Percentiles rank a stretch among this genome's conserved stretches.
Evolutionary conservation across 2,797 vertebrate genomes (phyloP).

Genomic region (Sebastes matsubarae): DNA sequence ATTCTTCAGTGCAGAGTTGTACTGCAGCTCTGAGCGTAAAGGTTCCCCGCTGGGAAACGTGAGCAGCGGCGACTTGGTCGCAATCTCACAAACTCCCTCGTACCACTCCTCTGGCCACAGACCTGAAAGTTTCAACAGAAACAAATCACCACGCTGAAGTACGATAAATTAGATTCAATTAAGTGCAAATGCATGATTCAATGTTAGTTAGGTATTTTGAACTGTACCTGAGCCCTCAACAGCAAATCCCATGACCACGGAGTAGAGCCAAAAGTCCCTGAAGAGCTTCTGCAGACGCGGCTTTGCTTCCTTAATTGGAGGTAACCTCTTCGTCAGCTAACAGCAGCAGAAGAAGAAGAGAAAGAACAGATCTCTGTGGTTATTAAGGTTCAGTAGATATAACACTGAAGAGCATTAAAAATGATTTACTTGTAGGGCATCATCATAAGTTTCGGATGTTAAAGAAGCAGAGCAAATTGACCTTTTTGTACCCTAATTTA

Average conservation of each 20-base stretch:
- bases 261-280: constrained; percentile 98
- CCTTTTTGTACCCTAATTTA: not conserved
- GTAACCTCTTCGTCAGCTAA: constrained; percentile 91
- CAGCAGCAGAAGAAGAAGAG: not conserved
- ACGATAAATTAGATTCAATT: not conserved
- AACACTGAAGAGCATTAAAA: not conserved
- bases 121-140: constrained; percentile 74
- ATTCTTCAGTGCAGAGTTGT: constrained; percentile 97
- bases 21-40: constrained; percentile 94
- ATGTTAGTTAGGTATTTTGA: not conserved
- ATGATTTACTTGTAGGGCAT: not conserved
- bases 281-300: constrained; percentile 96
- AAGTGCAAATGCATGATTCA: not conserved
- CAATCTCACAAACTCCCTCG: constrained; percentile 96
- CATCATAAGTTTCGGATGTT: not conserved
- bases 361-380: not conserved
- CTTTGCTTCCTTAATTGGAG: constrained; percentile 95
- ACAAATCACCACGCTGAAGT: not conserved
- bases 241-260: constrained; percentile 96
- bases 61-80: constrained; percentile 93
- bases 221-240: constrained; percentile 92
- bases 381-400: not conserved
- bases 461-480: not conserved
- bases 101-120: constrained; percentile 99
- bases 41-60: constrained; percentile 97